Evolutionary conservation across 2,888 invertebrate genomes (phyloP), one percentile per base, ranked within the genome.

Genomic region (Amitus sp.): DNA sequence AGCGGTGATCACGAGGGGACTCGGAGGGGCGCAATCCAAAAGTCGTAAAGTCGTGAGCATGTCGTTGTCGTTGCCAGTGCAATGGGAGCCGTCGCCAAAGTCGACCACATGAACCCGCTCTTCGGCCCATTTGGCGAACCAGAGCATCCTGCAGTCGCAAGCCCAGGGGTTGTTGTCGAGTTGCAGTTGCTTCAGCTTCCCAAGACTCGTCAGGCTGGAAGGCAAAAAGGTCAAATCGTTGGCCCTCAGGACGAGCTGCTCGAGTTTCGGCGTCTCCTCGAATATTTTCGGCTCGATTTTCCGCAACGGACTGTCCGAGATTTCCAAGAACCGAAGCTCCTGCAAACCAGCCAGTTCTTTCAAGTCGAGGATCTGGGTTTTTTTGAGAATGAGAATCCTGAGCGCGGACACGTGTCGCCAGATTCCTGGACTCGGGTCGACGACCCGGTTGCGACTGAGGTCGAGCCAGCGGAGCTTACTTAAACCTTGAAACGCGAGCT

Each of bases 141-240:
- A 94, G 66, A 87, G 88, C 87, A 93, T 91, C 46, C 91, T 87
- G 75, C 95, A 95, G 80, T 94, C 93, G 83, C 95, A 95, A 13
- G 89, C 88, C 90, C 93, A 94, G 20, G 89, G 90, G 79, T 95
- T 95, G 54, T 88, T 87, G 28, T 87, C 84, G 67, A 95, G 86
- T 67, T 88, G 87, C 20, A 95, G 81, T 62, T 87, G 86, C 68
- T 86, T 83, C 51, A 95, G 82, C 45, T 86, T 82, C 5, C 86
- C 84, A 52, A 94, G 83, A 71, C 87, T 85, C 49, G 87, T 86
- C 49, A 95, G 78, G 12, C 90, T 88, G 52, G 86, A 84, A 18
- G 93, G 94, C 70, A 94, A 82, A 73, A 88, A 88, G 28, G 88
- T 87, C 71, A 94, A 80, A 48, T 86, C 86, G 82, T 94, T 93